Evolutionary conservation across 2,797 vertebrate genomes (phyloP).

Genomic region (Kryptopterus vitreolus): DNA sequence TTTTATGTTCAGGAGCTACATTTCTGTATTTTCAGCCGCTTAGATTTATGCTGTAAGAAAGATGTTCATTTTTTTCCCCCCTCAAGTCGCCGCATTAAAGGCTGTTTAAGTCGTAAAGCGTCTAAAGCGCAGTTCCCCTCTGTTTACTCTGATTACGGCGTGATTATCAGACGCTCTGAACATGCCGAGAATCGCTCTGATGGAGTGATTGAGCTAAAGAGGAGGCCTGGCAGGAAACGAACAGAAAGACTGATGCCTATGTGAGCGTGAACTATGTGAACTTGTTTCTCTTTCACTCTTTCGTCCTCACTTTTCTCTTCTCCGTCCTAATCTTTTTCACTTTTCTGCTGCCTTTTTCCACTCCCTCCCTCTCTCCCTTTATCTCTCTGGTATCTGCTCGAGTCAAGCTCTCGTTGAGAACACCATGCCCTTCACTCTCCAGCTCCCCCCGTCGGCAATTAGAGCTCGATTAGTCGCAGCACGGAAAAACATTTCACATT

Average conservation of each 20-base stretch:
- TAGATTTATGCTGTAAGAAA: neutral
- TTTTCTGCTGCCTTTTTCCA: neutral
- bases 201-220: slow-evolving; percentile 57
- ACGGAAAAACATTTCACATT: slow-evolving; percentile 44
- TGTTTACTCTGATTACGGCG: slow-evolving; percentile 47
- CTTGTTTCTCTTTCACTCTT: slow-evolving; percentile 8
- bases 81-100: neutral
- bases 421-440: slow-evolving; percentile 45
- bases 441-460: slow-evolving; percentile 45
- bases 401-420: slow-evolving; percentile 40
- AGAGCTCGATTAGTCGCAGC: slow-evolving; percentile 53
- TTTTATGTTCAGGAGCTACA: neutral
- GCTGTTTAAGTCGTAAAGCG: slow-evolving; percentile 34
- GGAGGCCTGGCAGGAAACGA: slow-evolving; percentile 42
- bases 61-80: slow-evolving; percentile 13
- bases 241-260: slow-evolving; percentile 57
- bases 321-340: neutral
- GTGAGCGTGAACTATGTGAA: too few relatives aligned
- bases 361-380: neutral
- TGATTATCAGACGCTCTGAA: slow-evolving; percentile 52
- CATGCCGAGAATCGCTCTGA: slow-evolving; percentile 43
- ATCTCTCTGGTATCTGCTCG: slow-evolving; percentile 20
- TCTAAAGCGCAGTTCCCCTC: slow-evolving; percentile 44
- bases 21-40: neutral
- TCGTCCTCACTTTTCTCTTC: slow-evolving; percentile 7